A percentile compares a stretch with the other conserved stretches of the same genome.
These are phyloP conservation scores for Mungos mungo DNA, from an alignment of 2,113 vertebrate genomes.

Conservation along the genomic window DNA sequence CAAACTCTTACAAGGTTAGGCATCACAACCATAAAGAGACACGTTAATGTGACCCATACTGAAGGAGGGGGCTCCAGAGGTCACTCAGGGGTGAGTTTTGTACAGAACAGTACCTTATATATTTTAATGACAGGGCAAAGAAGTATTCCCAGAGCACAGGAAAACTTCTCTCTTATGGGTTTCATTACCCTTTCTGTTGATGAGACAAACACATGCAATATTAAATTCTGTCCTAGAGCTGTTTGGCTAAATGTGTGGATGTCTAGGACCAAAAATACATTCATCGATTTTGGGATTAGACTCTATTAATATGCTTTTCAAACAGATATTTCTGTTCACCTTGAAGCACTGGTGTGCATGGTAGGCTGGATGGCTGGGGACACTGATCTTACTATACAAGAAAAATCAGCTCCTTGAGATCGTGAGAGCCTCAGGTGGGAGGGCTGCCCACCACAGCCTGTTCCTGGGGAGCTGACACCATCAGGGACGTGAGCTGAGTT, in stretches of 20 bases:
- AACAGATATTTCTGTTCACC: slow-evolving; percentile 53
- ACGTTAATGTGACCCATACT: rapidly evolving
- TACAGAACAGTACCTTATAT: not conserved
- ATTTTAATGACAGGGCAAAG: not conserved
- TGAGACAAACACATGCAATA: slow-evolving; percentile 52
- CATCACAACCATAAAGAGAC: too few relatives aligned
- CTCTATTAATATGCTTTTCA: slow-evolving; percentile 56
- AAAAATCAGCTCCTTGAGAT: not conserved
- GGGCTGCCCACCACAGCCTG: not conserved
- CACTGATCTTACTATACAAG: not conserved
- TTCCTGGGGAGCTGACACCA: not conserved
- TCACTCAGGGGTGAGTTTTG: not conserved
- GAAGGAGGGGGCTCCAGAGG: not conserved
- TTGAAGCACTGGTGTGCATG: slow-evolving; percentile 11
- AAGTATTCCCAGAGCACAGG: not conserved
- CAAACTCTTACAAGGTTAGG: not conserved
- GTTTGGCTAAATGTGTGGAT: slow-evolving; percentile 53
- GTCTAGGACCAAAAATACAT: slow-evolving; percentile 59
- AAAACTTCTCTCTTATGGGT: not conserved
- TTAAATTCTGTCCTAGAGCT: slow-evolving; percentile 68
- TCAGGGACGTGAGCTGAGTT: not conserved
- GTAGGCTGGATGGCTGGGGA: not conserved
- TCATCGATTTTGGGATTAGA: slow-evolving; percentile 66
- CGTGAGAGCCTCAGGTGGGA: not conserved
- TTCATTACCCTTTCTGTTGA: slow-evolving; percentile 23